Percentiles rank a stretch among this genome's conserved stretches.
These are phyloP conservation scores for Myotis yumanensis DNA, from an alignment of 2,113 vertebrate genomes.

Conservation along the genomic window DNA sequence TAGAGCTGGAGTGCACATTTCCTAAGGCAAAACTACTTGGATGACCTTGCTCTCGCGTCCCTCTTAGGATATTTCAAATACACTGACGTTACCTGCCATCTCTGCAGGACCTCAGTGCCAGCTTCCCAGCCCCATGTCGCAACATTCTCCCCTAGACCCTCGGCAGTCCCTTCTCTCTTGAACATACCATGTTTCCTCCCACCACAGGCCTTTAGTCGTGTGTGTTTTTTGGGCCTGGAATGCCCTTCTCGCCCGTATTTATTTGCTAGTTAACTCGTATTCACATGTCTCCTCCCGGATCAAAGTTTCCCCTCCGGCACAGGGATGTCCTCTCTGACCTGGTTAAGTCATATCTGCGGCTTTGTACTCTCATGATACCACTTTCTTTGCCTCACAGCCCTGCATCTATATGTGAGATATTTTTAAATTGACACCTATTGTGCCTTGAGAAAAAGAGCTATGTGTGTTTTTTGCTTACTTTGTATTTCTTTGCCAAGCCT, in stretches of 20 bases:
- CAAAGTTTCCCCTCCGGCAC: background rate
- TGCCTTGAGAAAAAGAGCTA: background rate
- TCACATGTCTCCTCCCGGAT: background rate
- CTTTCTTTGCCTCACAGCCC: background rate
- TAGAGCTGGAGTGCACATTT: background rate
- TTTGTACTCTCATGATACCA: background rate
- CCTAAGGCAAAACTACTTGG: background rate
- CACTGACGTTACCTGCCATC: background rate
- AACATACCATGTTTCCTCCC: background rate
- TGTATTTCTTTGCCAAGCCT: background rate
- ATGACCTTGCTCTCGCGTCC: background rate
- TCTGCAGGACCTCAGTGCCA: no score
- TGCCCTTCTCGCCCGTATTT: background rate
- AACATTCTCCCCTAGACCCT: fast-evolving
- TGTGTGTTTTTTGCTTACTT: background rate
- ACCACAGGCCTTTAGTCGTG: background rate
- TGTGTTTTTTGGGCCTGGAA: background rate
- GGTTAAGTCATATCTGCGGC: background rate
- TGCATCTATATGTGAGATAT: background rate
- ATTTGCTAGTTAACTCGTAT: background rate
- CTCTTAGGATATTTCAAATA: background rate
- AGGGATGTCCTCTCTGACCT: background rate
- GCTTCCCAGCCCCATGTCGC: background rate
- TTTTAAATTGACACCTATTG: background rate
- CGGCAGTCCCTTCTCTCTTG: background rate